Base-by-base conservation (phyloP, 2,888 invertebrate genomes). In the Anthophora plumipes region DNA sequence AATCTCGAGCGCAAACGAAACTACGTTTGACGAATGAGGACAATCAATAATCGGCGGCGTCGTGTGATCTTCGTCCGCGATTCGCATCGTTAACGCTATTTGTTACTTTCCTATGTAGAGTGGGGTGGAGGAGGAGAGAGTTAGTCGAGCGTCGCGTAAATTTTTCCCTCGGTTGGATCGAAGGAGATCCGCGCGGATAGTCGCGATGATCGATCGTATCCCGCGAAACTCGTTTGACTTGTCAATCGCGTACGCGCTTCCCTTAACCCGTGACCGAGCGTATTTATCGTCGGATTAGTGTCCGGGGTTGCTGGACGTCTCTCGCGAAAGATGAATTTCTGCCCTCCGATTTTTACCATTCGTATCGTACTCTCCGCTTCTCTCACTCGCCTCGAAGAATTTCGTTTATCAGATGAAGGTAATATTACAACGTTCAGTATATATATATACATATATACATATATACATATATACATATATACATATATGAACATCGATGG, bases 271-370 rank as follows among this genome's bases (percentile, higher is more conserved):
- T 77, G 77, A 69, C 72, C 82, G 69, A 69, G 55, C 82, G 77
- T 72, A 82, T 82, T 77, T 61, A 82, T 82, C 77, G 77, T 82
- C 73, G 82, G 82, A 81, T 82, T 82, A 82, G 69, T 72, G 82
- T 81, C 74, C 76, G 9, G 12, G 37, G 12, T 31, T 11, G 41
- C 37, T 41, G 61, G 63, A 78, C 78, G 59, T 64, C 64, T 12
- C 75, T 31, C 31, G 60, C 43, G 63, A 43, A 22, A 69, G 48
- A 55, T 57, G 55, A 55, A 50, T 52, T 57, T 77, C 43, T 77
- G 52, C 8, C 74, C 50, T 14, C 52, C 4, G 41, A 59, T 50
- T 68, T 68, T 50, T 60, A 57, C 12, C 31, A 2, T 43, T 17
- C 37, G 20, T 14, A 52, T 25, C 54, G 25, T 20, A 43, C 67